Evolutionary conservation across 35 echinoderm and acorn worm species (phyloP).

Genomic region (Stichopus chloronotus): DNA sequence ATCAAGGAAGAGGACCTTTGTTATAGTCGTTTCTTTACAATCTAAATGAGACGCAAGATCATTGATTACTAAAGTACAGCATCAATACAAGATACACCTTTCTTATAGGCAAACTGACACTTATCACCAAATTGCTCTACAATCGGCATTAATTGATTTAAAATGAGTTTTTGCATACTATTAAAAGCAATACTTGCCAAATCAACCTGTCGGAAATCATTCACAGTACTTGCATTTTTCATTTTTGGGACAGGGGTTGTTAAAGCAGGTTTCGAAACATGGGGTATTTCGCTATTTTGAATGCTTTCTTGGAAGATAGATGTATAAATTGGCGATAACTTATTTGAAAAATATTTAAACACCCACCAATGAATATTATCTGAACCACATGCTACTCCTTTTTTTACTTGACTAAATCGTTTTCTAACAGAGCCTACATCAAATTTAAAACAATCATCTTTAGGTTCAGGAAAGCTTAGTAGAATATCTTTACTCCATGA

Average conservation of each 20-base stretch:
- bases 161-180: no score
- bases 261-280: not conserved
- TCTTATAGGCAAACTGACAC: no score
- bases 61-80: no score
- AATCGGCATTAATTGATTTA: no score
- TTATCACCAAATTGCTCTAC: conserved; percentile 4
- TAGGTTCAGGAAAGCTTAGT: not conserved
- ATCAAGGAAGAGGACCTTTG: no score
- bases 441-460: not conserved
- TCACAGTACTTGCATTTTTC: not conserved
- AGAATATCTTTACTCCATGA: not conserved
- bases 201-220: not conserved
- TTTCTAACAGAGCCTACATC: not conserved
- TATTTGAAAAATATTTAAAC: conserved; percentile 3
- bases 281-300: not conserved
- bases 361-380: not conserved
- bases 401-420: not conserved
- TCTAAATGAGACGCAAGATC: no score
- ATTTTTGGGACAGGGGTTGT: conserved; percentile 2
- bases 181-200: no score
- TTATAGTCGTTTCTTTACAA: no score
- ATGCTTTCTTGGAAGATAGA: not conserved
- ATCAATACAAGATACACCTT: not conserved
- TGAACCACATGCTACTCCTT: not conserved
- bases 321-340: not conserved